A percentile compares a stretch with the other conserved stretches of the same genome.
These are phyloP conservation scores for Turritopsis dohrnii DNA, from an alignment of 30 jellyfish, hydroid and myxozoan species.

Conservation along the genomic window DNA sequence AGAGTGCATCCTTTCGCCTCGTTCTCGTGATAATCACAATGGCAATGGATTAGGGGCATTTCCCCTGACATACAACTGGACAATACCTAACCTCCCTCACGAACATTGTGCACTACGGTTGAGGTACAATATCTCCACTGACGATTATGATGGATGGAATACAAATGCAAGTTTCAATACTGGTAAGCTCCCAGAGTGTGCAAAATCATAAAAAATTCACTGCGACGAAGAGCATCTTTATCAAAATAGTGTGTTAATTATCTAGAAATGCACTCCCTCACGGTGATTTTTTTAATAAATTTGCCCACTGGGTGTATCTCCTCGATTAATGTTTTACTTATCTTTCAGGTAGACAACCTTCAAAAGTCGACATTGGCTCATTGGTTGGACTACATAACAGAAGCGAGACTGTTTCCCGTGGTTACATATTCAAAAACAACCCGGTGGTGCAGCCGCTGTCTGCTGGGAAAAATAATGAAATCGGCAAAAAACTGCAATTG, in stretches of 20 bases:
- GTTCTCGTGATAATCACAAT: conserved; percentile 95
- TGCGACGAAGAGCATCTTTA: too few relatives aligned
- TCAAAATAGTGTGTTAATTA: too few relatives aligned
- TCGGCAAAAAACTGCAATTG: conserved; percentile 49
- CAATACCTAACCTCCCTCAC: conserved; percentile 56
- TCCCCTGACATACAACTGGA: conserved; percentile 88
- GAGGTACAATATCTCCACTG: conserved; percentile 90
- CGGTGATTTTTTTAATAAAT: too few relatives aligned
- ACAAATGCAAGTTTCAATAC: conserved; percentile 11
- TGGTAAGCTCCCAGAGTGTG: too few relatives aligned
- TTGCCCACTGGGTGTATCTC: too few relatives aligned
- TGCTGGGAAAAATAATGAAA: conserved; percentile 9
- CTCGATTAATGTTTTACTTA: too few relatives aligned
- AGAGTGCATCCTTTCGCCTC: conserved; percentile 62
- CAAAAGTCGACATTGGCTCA: conserved; percentile 54
- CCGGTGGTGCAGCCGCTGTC: conserved; percentile 72
- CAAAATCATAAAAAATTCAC: too few relatives aligned
- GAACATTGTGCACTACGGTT: conserved; percentile 69
- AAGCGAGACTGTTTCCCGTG: conserved; percentile 67
- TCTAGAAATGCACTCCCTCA: too few relatives aligned
- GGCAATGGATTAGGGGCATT: conserved; percentile 84
- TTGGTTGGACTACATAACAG: conserved; percentile 50
- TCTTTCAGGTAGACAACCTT: not conserved
- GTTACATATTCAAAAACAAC: conserved; percentile 70
- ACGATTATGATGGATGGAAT: conserved; percentile 40